Base-by-base conservation (phyloP, 2,797 vertebrate species). In the Spheniscus humboldti region DNA sequence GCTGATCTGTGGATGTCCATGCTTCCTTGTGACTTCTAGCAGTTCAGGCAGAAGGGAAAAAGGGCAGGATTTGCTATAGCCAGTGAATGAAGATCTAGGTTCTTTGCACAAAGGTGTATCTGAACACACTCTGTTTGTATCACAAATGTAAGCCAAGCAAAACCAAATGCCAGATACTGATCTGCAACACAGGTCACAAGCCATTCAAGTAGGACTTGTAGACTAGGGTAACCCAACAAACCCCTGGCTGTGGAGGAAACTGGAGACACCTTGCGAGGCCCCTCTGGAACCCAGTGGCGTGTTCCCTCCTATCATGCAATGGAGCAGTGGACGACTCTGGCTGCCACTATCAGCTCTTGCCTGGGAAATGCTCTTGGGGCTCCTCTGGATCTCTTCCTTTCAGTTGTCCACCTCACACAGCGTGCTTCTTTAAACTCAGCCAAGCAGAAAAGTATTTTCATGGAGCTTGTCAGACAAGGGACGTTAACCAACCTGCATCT, bases 51-150 rank as follows among this genome's bases (percentile, higher is more conserved):
- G 35, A 28, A 86, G 5, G 35, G 8, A 37, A 77, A 74, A 83
- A 47, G 5, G 11, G 14, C 10, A 43, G 30, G 31, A 77, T 43
- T 74, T 81, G 27, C n/a, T 39, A 59, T 0, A 0, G 7, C 6
- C 16, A 84, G 16, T 13, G 45, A 86, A 78, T 13, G 5, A 52
- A 7, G 27, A 37, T 56, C 35, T 5, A 66, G 24, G 31, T 31
- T 74, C 9, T 76, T 24, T 33, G 35, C 41, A 69, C 13, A 60
- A 63, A 68, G 12, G 10, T 39, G 30, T 15, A 56, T 28, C 19
- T 56, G 62, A 67, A 86, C 30, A 47, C 18, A 16, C 72, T 55
- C 33, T 86, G 16, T 53, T 39, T 43, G 39, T 9, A 89, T 53
- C 41, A 68, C 62, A 91, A 35, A 71, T 3, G 11, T 56, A 67